Conservation (phyloP, 2,797 vertebrate species). For the Centropyge bicolor region DNA sequence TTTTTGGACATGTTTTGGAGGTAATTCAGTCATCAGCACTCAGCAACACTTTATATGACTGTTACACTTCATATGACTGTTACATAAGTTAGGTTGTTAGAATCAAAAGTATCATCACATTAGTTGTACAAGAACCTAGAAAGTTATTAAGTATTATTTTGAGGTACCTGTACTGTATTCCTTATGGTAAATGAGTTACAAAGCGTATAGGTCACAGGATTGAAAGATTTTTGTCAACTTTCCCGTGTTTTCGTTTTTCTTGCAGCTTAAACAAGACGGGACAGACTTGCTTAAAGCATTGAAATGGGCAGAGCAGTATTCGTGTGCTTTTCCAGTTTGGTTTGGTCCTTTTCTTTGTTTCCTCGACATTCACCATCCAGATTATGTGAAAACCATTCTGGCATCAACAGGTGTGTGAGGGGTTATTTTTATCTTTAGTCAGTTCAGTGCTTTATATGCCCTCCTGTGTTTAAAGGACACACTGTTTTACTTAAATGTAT, state of each 20-base stretch:
- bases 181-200: no score
- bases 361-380: slow-evolving; percentile 88
- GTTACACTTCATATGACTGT: no score
- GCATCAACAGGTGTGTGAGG: slow-evolving; percentile 84
- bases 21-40: slow-evolving; percentile 50
- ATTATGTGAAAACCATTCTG: slow-evolving; percentile 89
- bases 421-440: neutral
- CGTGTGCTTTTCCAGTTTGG: slow-evolving; percentile 87
- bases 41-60: neutral
- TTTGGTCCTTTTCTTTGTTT: slow-evolving; percentile 82
- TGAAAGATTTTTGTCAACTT: neutral
- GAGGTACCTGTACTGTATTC: no score
- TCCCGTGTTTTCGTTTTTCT: neutral
- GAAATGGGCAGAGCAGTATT: slow-evolving; percentile 82
- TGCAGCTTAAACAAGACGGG: slow-evolving; percentile 82
- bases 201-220: neutral
- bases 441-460: neutral
- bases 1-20: slow-evolving; percentile 76
- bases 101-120: neutral
- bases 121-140: no score
- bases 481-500: neutral
- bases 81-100: neutral
- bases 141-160: neutral
- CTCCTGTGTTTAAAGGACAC: neutral
- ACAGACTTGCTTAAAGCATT: slow-evolving; percentile 61